Percentiles rank a stretch among this genome's conserved stretches.
These are phyloP conservation scores for Carcina quercana DNA, from an alignment of 2,888 invertebrate species.

Conservation along the genomic window DNA sequence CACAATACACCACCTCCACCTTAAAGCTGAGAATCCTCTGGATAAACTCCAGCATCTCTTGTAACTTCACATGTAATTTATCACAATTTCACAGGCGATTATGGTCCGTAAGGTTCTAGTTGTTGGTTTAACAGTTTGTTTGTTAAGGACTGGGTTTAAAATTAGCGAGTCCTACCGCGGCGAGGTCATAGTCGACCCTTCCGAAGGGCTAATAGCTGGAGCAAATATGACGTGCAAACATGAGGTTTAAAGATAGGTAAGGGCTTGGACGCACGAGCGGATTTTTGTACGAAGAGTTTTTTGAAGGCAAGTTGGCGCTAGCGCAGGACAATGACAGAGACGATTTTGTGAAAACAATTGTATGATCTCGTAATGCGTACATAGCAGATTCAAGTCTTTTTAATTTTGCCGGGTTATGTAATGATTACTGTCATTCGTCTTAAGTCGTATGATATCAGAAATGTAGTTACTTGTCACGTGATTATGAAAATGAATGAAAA, in stretches of 20 bases:
- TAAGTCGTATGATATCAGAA: no score
- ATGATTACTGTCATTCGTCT: no score
- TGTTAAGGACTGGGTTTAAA: constrained; percentile 52
- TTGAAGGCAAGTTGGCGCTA: no score
- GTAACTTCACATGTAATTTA: background rate
- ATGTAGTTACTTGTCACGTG: no score
- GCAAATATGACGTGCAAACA: constrained; percentile 27
- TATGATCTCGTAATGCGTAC: no score
- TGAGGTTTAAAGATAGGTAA: constrained; percentile 9
- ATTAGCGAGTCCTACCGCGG: constrained; percentile 69
- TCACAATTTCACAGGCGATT: constrained; percentile 17
- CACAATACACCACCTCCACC: constrained; percentile 26
- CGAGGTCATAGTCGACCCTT: constrained; percentile 35
- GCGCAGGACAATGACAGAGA: no score
- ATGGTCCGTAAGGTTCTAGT: constrained; percentile 38
- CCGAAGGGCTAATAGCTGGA: constrained; percentile 31
- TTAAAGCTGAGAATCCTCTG: constrained; percentile 26
- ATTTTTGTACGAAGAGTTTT: no score
- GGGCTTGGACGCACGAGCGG: background rate
- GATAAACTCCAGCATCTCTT: background rate
- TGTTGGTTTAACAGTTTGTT: constrained; percentile 52
- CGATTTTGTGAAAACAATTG: no score
- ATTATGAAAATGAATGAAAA: no score
- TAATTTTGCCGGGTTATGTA: no score
- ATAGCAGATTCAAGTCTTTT: no score